Base-by-base conservation (phyloP, 2,113 vertebrate species). In the Pycnonotus jocosus region DNA sequence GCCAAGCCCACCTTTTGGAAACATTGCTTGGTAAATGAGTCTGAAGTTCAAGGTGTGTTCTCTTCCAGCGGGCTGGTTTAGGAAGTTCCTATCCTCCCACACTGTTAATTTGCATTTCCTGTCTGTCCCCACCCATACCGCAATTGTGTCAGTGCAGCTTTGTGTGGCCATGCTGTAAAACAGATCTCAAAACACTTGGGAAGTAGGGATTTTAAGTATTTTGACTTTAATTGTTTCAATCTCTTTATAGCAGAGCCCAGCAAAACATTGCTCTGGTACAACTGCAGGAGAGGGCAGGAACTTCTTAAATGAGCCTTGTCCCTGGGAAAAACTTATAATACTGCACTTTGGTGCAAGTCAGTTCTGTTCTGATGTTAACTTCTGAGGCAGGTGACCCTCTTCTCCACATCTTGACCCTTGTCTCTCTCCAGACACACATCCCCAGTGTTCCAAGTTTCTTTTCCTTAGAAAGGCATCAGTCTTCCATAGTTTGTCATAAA, bases 121-220 rank as follows among this genome's bases (percentile, higher is more conserved):
- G 58, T 72, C 62, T 73, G 58, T 83, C 86, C 62, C 88, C 82
- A 93, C 94, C 86, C 90, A 42, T 86, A 88, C 79, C 27, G 7
- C 86, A 93, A 1, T 42, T 83, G 35, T 94, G 86, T 92, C 82
- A 90, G 38, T 1, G 1, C 72, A 81, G 45, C 86, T 93, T 81
- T 86, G 79, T 93, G 94, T 90, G 90, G 82, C 50, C 56, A 83
- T 51, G 54, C 79, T 83, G 42, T 70, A 64, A 86, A 92, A 83
- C 64, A 68, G 64, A 86, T 81, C 68, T 92, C 64, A 94, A 93
- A 86, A 66, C 40, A 54, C 47, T 86, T 78, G 60, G 58, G 35
- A 66, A 93, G 33, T 77, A 92, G 91, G 19, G 58, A 88, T 91
- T 78, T 73, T 20, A 84, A 74, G 47, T 71, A 74, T 90, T 93